Conservation (phyloP, 2,113 vertebrate genomes). For the Nyctereutes procyonoides region DNA sequence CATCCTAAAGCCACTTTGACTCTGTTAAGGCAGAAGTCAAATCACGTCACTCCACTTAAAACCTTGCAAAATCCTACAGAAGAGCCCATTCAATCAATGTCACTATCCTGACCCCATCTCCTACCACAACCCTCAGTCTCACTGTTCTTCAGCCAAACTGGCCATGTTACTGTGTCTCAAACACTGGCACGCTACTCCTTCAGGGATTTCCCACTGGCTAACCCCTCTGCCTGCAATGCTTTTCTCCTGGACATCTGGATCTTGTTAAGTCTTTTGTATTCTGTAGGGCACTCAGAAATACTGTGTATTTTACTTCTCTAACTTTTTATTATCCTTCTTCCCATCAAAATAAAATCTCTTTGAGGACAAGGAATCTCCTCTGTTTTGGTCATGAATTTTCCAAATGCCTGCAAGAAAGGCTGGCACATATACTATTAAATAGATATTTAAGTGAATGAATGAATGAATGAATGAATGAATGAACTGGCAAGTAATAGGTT, state of each 20-base stretch:
- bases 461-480: slow-evolving; percentile 38
- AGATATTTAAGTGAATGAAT: neutral
- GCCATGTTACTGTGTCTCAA: neutral
- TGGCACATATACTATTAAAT: neutral
- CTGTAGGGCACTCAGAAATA: neutral
- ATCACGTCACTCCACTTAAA: neutral
- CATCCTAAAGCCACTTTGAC: neutral
- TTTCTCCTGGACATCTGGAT: neutral
- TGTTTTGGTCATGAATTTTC: neutral
- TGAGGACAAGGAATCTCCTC: neutral
- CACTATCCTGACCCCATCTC: neutral
- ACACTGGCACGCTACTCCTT: neutral
- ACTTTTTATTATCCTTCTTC: neutral
- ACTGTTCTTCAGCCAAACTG: neutral
- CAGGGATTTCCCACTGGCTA: neutral
- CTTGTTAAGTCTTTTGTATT: neutral
- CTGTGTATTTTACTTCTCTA: neutral
- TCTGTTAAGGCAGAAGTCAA: neutral
- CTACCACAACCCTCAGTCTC: neutral
- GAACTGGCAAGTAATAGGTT: slow-evolving; percentile 15
- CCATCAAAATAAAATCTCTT: neutral
- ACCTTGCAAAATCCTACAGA: neutral
- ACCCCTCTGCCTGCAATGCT: neutral
- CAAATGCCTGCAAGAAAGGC: neutral
- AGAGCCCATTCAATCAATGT: neutral